Conservation (phyloP, 2,113 vertebrate species). For the Percina caprodes region DNA sequence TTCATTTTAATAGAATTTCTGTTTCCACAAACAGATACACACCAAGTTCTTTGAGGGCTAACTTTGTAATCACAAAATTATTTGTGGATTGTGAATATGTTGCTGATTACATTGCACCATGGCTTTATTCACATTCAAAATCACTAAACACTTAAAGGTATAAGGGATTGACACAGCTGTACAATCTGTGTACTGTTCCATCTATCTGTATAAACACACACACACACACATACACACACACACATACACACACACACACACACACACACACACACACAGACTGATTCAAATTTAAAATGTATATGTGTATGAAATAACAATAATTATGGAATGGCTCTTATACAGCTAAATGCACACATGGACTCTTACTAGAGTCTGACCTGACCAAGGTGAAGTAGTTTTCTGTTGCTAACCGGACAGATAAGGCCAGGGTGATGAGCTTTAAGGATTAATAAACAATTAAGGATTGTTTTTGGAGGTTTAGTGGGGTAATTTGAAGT, state of each 20-base stretch:
- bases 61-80: too few relatives aligned
- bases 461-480: not conserved
- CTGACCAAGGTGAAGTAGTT: conserved; percentile 27
- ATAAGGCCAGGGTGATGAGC: not conserved
- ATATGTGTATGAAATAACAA: conserved; percentile 11
- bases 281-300: conserved; percentile 35
- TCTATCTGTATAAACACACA: not conserved
- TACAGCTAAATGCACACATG: not conserved
- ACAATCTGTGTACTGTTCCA: too few relatives aligned
- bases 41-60: not conserved
- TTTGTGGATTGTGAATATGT: conserved; percentile 22
- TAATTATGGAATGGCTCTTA: conserved; percentile 5
- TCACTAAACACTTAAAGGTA: not conserved
- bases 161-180: not conserved
- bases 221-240: conserved; percentile 10
- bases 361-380: conserved; percentile 1
- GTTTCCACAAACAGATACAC: not conserved
- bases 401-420: conserved; percentile 3
- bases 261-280: not conserved
- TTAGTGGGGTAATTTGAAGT: not conserved
- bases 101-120: not conserved
- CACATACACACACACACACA: not conserved
- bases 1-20: conserved; percentile 32
- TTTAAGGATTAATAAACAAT: not conserved
- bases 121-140: conserved; percentile 1